phyloP scores from a whole-genome alignment of 53 echinoderm and acorn worm genomes.

The Hippasteria phrygiana region DNA sequence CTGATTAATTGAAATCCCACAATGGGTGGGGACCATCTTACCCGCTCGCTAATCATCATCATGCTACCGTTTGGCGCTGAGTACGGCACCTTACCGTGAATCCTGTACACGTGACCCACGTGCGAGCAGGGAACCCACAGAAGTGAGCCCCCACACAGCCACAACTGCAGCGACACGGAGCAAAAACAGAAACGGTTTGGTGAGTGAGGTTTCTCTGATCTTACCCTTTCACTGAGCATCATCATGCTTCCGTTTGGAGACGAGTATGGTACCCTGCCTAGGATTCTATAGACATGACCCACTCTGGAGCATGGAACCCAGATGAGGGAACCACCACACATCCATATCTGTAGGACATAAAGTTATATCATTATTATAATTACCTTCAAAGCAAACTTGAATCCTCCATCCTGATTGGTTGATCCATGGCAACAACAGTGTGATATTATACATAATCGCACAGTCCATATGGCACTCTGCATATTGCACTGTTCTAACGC shows the following conservation, averaged over 20 bases:
- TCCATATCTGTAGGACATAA: constrained; percentile 82
- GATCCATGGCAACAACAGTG: no score
- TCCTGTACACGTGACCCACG: constrained; percentile 96
- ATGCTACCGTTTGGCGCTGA: constrained; percentile 92
- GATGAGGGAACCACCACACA: constrained; percentile 94
- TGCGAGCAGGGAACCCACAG: constrained; percentile 97
- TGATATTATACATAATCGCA: no score
- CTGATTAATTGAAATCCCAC: constrained; percentile 4
- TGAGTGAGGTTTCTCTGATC: neutral
- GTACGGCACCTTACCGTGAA: constrained; percentile 93
- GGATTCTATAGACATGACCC: constrained; percentile 93
- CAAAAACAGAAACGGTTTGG: neutral
- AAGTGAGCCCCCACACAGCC: constrained; percentile 96
- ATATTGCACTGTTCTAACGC: no score
- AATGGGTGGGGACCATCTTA: constrained; percentile 37
- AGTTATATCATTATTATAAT: neutral
- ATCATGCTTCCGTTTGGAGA: constrained; percentile 94
- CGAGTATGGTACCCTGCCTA: constrained; percentile 95
- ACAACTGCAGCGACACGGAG: constrained; percentile 72
- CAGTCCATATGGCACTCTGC: no score
- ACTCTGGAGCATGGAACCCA: constrained; percentile 99
- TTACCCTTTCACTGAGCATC: constrained; percentile 84
- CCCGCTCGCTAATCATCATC: constrained; percentile 83
- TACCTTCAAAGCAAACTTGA: no score
- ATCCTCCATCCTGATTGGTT: no score